Evolutionary conservation across 1,140 invertebrate species (phyloP).

Genomic region (Drosophila bifasciata): DNA sequence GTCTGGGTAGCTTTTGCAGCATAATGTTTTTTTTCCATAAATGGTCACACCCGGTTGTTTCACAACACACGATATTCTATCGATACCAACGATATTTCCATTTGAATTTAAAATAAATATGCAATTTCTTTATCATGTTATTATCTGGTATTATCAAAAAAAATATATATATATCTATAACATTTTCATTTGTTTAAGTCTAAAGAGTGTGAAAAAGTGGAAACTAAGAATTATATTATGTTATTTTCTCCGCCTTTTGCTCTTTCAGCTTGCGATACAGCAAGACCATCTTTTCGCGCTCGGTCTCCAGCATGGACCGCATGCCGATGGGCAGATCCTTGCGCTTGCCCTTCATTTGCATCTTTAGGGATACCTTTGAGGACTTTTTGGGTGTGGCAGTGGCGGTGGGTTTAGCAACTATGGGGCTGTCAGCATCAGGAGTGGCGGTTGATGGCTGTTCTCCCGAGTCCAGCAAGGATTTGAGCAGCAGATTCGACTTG

Average conservation of each 20-base stretch:
- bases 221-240: not conserved
- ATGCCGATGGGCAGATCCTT: conserved; percentile 86
- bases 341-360: conserved; percentile 85
- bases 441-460: not conserved
- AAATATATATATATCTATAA: conserved; percentile 4
- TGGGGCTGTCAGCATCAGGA: not conserved
- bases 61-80: too few species aligned
- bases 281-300: conserved; percentile 86
- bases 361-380: conserved; percentile 45
- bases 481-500: conserved; percentile 85
- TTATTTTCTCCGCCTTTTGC: conserved; percentile 15
- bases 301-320: conserved; percentile 86
- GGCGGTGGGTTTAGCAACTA: conserved; percentile 13
- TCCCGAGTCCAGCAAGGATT: conserved; percentile 58
- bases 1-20: too few species aligned
- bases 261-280: conserved; percentile 86
- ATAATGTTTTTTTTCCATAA: too few species aligned
- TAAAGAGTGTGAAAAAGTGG: conserved; percentile 2
- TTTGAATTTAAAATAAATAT: too few species aligned
- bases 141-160: not conserved
- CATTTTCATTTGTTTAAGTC: not conserved
- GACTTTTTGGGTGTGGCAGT: conserved; percentile 22
- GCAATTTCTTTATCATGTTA: not conserved
- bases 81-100: too few species aligned
- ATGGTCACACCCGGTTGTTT: too few species aligned